phyloP scores from a whole-genome alignment of 2,797 vertebrate species.

The Rallus crepitans region DNA sequence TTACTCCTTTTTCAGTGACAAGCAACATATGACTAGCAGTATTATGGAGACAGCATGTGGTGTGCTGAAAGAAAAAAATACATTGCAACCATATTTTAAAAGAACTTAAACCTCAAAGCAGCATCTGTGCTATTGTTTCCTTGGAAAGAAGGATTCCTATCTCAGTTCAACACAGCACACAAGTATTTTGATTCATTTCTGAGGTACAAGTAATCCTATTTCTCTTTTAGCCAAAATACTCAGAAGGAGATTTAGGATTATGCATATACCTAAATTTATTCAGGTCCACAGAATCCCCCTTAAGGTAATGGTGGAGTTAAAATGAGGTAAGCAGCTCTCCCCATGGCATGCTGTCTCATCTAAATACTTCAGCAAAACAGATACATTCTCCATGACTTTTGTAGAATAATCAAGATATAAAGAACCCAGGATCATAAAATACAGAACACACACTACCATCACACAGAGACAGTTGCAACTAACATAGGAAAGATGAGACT shows the following conservation, averaged over 20 bases:
- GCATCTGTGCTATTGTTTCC: background rate
- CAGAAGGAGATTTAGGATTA: background rate
- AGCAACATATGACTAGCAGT: conserved; percentile 26
- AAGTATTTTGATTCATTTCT: background rate
- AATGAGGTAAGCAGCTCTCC: background rate
- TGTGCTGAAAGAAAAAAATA: background rate
- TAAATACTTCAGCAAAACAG: background rate
- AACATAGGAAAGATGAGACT: background rate
- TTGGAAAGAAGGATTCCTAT: background rate
- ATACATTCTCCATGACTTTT: background rate
- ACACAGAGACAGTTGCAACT: background rate
- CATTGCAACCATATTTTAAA: conserved; percentile 33
- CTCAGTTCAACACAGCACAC: background rate
- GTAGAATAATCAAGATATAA: background rate
- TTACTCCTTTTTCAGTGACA: background rate
- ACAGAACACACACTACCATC: background rate
- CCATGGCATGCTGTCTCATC: background rate
- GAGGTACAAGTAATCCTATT: background rate
- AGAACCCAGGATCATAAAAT: background rate
- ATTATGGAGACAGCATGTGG: conserved; percentile 9
- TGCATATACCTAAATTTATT: background rate
- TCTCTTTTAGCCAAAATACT: background rate
- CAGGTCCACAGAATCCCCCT: background rate
- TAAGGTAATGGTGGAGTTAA: background rate
- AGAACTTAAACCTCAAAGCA: background rate